These are phyloP conservation scores for Rhagonycha lutea DNA, from an alignment of 2,888 invertebrate species.

Conservation along the genomic window DNA sequence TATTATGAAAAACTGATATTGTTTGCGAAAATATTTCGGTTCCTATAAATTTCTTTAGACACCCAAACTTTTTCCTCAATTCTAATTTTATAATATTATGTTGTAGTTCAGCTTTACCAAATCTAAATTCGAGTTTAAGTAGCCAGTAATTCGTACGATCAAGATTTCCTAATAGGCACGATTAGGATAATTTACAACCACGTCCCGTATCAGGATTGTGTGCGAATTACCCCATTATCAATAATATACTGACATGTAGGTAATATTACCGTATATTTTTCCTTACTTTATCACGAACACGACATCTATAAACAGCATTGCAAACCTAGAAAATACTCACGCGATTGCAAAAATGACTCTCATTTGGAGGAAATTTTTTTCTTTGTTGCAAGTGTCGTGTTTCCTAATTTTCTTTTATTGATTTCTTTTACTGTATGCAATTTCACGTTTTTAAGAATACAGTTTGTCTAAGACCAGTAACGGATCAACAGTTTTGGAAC, in stretches of 20 bases:
- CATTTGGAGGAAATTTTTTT: too few relatives aligned
- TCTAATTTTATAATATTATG: background rate
- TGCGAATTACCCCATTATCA: background rate
- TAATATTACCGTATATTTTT: background rate
- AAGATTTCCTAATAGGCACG: background rate
- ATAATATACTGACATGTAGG: background rate
- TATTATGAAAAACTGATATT: slow-evolving; percentile 33
- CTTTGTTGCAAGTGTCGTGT: too few relatives aligned
- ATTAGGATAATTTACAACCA: background rate
- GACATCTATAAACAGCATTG: background rate
- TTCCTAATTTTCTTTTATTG: too few relatives aligned
- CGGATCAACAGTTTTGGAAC: too few relatives aligned
- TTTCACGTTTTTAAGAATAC: too few relatives aligned
- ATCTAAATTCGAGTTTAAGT: background rate
- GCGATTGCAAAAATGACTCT: too few relatives aligned
- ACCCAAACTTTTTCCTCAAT: background rate
- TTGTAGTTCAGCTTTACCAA: background rate
- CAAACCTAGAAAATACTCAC: too few relatives aligned
- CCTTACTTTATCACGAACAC: background rate
- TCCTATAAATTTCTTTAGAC: slow-evolving; percentile 25
- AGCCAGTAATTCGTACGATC: background rate
- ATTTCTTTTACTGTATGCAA: too few relatives aligned
- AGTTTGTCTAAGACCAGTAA: too few relatives aligned
- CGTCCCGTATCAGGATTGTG: background rate
- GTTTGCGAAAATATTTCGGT: slow-evolving; percentile 29